Evolutionary conservation across 2,888 invertebrate genomes (phyloP).

Genomic region (Agrochola lychnidis): DNA sequence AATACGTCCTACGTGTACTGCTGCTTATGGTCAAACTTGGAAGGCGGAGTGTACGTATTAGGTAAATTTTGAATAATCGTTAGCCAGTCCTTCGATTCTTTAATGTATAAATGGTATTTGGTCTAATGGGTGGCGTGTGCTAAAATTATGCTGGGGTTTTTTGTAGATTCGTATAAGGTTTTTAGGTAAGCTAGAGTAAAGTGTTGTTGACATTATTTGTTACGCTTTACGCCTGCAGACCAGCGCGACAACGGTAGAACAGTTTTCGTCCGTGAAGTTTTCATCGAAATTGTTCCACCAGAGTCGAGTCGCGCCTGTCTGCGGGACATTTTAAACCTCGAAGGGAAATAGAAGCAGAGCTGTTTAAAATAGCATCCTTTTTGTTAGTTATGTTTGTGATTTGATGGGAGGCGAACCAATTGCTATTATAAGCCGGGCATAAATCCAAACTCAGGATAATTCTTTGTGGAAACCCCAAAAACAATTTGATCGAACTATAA

Average conservation of each 20-base stretch:
- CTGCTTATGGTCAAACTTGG: constrained; percentile 59
- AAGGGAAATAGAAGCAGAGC: neutral
- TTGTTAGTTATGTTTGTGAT: neutral
- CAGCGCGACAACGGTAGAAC: too few species aligned
- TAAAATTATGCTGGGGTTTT: constrained; percentile 6
- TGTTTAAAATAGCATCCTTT: neutral
- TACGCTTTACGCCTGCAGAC: too few species aligned
- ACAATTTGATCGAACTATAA: too few species aligned
- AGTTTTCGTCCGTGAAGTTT: too few species aligned
- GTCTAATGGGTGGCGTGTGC: constrained; percentile 31
- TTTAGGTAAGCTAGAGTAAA: neutral
- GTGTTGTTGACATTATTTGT: neutral
- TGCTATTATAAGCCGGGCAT: too few species aligned
- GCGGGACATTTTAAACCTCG: neutral
- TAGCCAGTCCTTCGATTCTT: constrained; percentile 31
- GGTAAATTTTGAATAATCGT: constrained; percentile 58
- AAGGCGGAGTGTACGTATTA: constrained; percentile 50
- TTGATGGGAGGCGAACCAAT: too few species aligned
- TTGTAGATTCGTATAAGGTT: neutral
- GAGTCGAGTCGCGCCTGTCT: too few species aligned
- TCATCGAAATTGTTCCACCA: too few species aligned
- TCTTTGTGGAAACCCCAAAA: neutral
- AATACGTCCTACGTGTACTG: constrained; percentile 32
- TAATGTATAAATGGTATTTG: constrained; percentile 38
- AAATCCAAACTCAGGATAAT: neutral